Base-by-base conservation (phyloP, 2,113 vertebrate genomes). In the Cygnus atratus region DNA sequence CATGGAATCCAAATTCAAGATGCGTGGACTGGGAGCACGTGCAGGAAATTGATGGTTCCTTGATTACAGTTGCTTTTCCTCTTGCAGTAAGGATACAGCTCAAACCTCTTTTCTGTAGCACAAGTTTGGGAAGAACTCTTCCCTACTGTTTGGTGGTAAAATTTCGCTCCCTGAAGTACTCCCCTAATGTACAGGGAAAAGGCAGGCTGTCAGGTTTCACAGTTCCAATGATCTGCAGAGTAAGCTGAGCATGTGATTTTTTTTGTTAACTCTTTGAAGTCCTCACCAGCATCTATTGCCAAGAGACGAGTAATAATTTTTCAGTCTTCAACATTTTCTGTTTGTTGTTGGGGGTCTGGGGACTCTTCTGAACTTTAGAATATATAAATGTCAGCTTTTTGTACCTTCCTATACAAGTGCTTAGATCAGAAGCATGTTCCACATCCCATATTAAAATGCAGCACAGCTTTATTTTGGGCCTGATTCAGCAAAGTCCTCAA, bases 1-100 rank as follows among this genome's bases (percentile, higher is more conserved):
- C 52, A 44, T 12, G 7, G 71, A 39, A 13, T 41, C 57, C 41
- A 61, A 2, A 67, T 44, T 28, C 8, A 52, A 58, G n/a, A n/a
- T 33, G 25, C 2, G 4, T 0, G 0, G 63, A 50, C 39, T 33
- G 11, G 28, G 21, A 88, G 10, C 18, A 21, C 29, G 25, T 10
- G 31, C 78, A 72, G 65, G 65, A 77, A 70, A 33, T 1, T 17
- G 50, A 46, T 0, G 0, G 13, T n/a, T 14, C 22, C 48, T 82
- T 16, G 25, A 11, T 67, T 4, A 10, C 3, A 8, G 6, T 20
- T 50, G 21, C 77, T 55, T 5, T 79, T 33, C 13, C 50, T 76
- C 41, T 74, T 74, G 41, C 55, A 74, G 41, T 35, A 33, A 61
- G 48, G 48, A 46, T 5, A 3, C 28, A 55, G 54, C 31, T 72